Conservation (phyloP, 2,888 invertebrate genomes). For the Luperina testacea region DNA sequence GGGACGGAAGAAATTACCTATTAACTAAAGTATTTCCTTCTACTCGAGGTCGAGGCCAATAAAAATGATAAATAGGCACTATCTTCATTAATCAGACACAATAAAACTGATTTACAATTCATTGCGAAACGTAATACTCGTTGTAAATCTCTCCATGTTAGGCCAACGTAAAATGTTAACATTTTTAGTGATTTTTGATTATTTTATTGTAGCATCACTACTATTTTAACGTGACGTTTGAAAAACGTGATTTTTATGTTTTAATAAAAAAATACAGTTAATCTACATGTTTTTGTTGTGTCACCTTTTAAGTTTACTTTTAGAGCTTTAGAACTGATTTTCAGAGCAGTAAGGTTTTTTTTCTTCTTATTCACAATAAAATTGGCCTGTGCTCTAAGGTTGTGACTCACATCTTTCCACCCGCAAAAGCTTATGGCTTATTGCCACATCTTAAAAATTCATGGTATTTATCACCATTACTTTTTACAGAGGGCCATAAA, state of each 20-base stretch:
- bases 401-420: neutral
- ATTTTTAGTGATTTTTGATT: constrained; percentile 41
- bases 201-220: constrained; percentile 36
- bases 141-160: constrained; percentile 59
- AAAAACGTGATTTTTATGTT: constrained; percentile 29
- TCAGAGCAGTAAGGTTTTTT: neutral
- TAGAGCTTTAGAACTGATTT: neutral
- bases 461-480: constrained; percentile 23
- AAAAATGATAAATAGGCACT: constrained; percentile 33
- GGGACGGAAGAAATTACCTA: neutral
- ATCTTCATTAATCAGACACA: constrained; percentile 44
- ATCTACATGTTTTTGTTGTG: constrained; percentile 29
- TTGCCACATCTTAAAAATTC: constrained; percentile 7
- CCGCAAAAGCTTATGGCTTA: constrained; percentile 10
- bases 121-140: constrained; percentile 47
- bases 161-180: constrained; percentile 42
- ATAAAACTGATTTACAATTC: constrained; percentile 63
- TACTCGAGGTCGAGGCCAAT: neutral
- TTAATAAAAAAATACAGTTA: constrained; percentile 20
- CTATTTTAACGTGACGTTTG: constrained; percentile 27
- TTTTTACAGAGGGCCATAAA: constrained; percentile 39
- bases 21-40: constrained; percentile 6
- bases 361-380: neutral
- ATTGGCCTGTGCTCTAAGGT: neutral
- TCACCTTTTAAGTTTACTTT: constrained; percentile 3